Evolutionary conservation across 2,888 invertebrate genomes (phyloP), one percentile per base, ranked within the genome.

Genomic region (Ctenicera cuprea): DNA sequence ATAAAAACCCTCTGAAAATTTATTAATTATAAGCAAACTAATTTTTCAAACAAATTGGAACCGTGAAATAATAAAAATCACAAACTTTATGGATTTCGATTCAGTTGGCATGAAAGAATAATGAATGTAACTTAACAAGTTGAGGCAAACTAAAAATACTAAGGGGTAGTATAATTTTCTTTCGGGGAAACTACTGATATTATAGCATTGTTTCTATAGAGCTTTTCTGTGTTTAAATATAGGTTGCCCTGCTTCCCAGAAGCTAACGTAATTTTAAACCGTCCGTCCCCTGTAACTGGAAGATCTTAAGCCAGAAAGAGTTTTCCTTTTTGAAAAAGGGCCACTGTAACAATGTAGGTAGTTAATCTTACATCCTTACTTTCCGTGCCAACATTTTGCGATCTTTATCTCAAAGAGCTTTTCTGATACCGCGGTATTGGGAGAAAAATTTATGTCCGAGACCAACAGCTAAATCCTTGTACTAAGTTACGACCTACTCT

Each of bases 371-470:
- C 64, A 73, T 65, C 41, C 64, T 62, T 65, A 41, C 69, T 64
- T 73, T 73, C 62, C 73, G 73, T 73, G 69, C 69, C 64, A 69
- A 70, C 73, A 69, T 73, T 73, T 73, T 73, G 68, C 65, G 73
- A 73, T 73, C 73, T 73, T 73, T 73, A 73, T 75, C 72, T 75
- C 57, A 70, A 73, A 73, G 71, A 71, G 71, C 73, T 69, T 73
- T 76, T 73, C 70, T 70, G 76, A 73, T 65, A 73, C 76, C 73
- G 64, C 69, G 68, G 70, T 76, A 76, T 76, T 76, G 76, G 71
- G 67, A 70, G 73, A 62, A 66, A 74, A 71, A 76, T 76, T 76
- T 76, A 76, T 76, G 72, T 69, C 48, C 73, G 73, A 69, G 72
- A 57, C 74, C 65, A 74, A 73, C 74, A 71, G 65, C 74, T 72